Base-by-base conservation (phyloP, 1,140 invertebrate genomes). In the Sycophila sp. region DNA sequence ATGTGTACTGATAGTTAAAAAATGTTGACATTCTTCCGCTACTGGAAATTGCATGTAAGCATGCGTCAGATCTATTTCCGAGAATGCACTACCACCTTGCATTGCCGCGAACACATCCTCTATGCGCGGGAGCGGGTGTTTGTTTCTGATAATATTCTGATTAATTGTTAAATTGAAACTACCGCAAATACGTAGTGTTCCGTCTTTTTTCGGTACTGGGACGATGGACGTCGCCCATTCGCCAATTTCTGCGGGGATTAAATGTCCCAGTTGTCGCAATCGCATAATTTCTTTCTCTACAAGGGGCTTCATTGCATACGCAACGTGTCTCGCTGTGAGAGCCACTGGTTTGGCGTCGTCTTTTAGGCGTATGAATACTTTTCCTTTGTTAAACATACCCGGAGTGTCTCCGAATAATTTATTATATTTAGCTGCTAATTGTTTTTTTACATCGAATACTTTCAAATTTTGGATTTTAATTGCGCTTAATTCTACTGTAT, bases 221-320 rank as follows among this genome's bases (percentile, higher is more conserved):
- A 87, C 85, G 6, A 88, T 75, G 0, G 84, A 85, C 8, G 81
- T 78, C 10, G 82, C 83, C 79, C 83, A 87, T 49, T 82, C 75
- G 10, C 78, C 75, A 64, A 78, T 69, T 11, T 74, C 60, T 7
- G 64, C 67, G 17, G 58, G 64, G 47, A 51, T 11, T 30, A 73
- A 56, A 13, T 73, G 45, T n/a, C 59, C 60, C 19, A 69, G 32
- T 30, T 72, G 15, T 28, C 69, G 34, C 34, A 76, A 71, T 19
- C 65, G 63, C 32, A 70, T 63, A 13, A 75, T 60, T 68, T 76
- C 73, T 49, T 71, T 45, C 22, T 73, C 71, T 4, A 75, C 38
- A 32, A 59, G 63, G 0, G 65, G 42, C 11, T 56, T 51, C 15
- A 74, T 32, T 0, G 69, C 65, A 56, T 62, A 74, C 24, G 73